Evolutionary conservation across 1,140 invertebrate genomes (phyloP).

Genomic region (Bombus cullumanus): DNA sequence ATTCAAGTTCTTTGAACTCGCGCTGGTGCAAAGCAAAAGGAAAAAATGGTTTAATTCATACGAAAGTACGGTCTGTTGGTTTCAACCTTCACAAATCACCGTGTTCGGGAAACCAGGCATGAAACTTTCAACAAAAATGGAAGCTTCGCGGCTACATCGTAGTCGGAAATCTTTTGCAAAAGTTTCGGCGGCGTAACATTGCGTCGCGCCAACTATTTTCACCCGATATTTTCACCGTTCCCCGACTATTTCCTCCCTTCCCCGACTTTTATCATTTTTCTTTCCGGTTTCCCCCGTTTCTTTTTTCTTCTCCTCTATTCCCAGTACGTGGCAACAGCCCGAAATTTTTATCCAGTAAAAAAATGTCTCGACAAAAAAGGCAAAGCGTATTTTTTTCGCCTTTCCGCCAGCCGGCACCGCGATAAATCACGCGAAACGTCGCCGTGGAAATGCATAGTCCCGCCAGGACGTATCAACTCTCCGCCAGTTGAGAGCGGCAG

Average conservation of each 20-base stretch:
- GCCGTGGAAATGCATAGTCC: conserved; percentile 28
- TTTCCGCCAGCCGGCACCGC: conserved; percentile 36
- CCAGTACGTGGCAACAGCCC: conserved; percentile 12
- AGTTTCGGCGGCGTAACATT: conserved; percentile 1
- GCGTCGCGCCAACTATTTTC: conserved; percentile 34
- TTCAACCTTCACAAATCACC: conserved; percentile 37
- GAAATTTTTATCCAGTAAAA: conserved; percentile 48
- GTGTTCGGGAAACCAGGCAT: conserved; percentile 8
- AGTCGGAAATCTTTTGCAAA: conserved; percentile 24
- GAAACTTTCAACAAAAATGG: conserved; percentile 41
- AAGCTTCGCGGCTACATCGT: not conserved
- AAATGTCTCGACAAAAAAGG: conserved; percentile 35
- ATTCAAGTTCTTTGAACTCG: not conserved
- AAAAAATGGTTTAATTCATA: conserved; percentile 36
- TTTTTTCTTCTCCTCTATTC: not conserved
- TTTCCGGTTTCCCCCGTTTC: not conserved
- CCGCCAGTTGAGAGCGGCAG: not conserved
- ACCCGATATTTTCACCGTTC: conserved; percentile 27
- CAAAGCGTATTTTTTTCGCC: not conserved
- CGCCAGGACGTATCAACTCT: conserved; percentile 20
- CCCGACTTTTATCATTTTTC: not conserved
- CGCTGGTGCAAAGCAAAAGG: not conserved
- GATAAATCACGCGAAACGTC: conserved; percentile 47
- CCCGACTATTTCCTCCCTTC: not conserved
- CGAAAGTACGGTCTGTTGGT: conserved; percentile 21